phyloP scores from a whole-genome alignment of 2,113 vertebrate species.

The Andinoacara biseriatus region DNA sequence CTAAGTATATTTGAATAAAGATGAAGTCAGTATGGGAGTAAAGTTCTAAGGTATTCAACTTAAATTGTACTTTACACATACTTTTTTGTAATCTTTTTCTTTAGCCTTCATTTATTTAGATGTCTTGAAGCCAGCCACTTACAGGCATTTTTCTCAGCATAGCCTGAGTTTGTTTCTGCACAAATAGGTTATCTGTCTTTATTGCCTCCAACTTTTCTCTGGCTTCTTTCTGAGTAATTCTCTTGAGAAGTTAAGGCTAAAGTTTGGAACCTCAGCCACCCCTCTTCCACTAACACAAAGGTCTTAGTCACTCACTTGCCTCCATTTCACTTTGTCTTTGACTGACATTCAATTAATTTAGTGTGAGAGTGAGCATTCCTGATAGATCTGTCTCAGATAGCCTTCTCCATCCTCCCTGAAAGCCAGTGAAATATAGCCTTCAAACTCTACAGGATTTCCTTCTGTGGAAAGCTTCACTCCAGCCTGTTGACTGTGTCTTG shows the following conservation, averaged over 20 bases:
- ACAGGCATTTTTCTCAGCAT: background rate
- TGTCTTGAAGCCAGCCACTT: background rate
- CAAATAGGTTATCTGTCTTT: constrained; percentile 32
- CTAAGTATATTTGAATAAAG: background rate
- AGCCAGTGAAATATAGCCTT: constrained; percentile 59
- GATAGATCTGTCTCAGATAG: constrained; percentile 64
- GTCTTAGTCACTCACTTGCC: constrained; percentile 58
- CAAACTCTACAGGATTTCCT: constrained; percentile 61
- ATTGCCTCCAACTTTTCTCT: constrained; percentile 30
- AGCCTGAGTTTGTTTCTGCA: background rate
- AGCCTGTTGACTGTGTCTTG: constrained; percentile 68
- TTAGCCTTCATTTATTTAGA: background rate
- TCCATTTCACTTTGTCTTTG: constrained; percentile 68
- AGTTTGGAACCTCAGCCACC: constrained; percentile 24
- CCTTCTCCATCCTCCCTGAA: constrained; percentile 58
- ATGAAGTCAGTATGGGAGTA: background rate
- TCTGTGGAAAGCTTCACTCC: constrained; percentile 64
- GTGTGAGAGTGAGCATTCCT: constrained; percentile 56
- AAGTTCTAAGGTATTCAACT: background rate
- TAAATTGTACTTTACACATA: background rate
- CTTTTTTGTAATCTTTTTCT: background rate
- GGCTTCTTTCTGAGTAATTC: constrained; percentile 41
- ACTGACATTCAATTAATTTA: constrained; percentile 79
- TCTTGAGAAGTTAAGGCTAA: constrained; percentile 38
- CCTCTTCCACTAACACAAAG: constrained; percentile 47